Percentiles rank a stretch among this genome's conserved stretches.
These are phyloP conservation scores for Cyrtorhinus lividipennis DNA, from an alignment of 1,140 invertebrate species.

Conservation along the genomic window DNA sequence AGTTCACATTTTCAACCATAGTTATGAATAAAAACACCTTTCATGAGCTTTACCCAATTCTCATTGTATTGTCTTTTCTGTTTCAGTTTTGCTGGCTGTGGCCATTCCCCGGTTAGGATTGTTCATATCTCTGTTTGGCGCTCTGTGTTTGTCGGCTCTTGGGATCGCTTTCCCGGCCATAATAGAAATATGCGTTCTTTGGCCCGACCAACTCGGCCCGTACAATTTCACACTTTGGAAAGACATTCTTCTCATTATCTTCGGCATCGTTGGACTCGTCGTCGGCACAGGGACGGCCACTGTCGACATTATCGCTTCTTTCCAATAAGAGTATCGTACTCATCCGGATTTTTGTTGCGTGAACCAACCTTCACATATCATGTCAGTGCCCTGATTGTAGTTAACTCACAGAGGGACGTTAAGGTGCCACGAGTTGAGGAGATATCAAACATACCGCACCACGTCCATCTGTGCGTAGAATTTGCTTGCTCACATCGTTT, in stretches of 20 bases:
- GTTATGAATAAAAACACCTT: no score
- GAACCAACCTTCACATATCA: not conserved
- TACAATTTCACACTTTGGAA: constrained; percentile 37
- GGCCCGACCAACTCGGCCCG: constrained; percentile 35
- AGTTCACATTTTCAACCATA: no score
- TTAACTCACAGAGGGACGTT: no score
- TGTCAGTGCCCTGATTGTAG: not conserved
- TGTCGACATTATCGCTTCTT: constrained; percentile 38
- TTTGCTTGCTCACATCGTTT: no score
- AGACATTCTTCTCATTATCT: constrained; percentile 49
- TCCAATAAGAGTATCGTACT: not conserved
- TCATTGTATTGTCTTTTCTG: no score
- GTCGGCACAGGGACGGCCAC: constrained; percentile 55
- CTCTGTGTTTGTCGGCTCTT: constrained; percentile 60
- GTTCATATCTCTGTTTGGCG: constrained; percentile 73
- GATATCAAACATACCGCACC: no score
- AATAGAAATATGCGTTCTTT: constrained; percentile 53
- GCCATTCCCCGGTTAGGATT: constrained; percentile 60
- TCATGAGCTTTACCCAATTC: no score
- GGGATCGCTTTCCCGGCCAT: constrained; percentile 70
- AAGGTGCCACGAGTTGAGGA: no score
- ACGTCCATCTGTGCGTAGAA: no score
- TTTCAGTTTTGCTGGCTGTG: constrained; percentile 54
- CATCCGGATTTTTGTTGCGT: not conserved
- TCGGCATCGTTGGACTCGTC: constrained; percentile 50